Evolutionary conservation across 1,140 invertebrate genomes (phyloP).

Genomic region (Megathymus violae): DNA sequence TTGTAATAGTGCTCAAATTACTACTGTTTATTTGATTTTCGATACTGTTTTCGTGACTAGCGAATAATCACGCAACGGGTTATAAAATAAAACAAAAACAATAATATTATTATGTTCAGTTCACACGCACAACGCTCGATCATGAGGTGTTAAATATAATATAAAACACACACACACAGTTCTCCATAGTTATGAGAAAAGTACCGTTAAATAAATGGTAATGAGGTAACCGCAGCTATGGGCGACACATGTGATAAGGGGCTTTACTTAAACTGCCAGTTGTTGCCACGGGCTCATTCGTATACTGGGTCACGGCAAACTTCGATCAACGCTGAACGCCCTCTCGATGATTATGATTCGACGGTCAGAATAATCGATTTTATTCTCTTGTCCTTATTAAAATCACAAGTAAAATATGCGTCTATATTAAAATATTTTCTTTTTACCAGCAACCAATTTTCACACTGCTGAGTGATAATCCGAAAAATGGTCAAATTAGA

Average conservation of each 20-base stretch:
- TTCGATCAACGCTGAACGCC: constrained; percentile 35
- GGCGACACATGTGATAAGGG: constrained; percentile 36
- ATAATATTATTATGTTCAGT: constrained; percentile 2
- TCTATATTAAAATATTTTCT: too few relatives aligned
- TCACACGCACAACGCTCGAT: constrained; percentile 2
- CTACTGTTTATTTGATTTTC: background rate
- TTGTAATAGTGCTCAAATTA: constrained; percentile 9
- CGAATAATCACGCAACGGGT: constrained; percentile 1
- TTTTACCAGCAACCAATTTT: too few relatives aligned
- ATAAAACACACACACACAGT: constrained; percentile 3
- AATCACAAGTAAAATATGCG: too few relatives aligned
- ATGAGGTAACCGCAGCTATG: constrained; percentile 21
- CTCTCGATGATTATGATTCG: constrained; percentile 6
- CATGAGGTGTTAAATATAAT: constrained; percentile 10
- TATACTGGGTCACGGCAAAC: constrained; percentile 63
- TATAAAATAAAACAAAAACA: constrained; percentile 7
- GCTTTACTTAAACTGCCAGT: constrained; percentile 21
- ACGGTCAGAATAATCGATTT: background rate
- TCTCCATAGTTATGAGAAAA: constrained; percentile 22
- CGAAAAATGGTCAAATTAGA: too few relatives aligned
- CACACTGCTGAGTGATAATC: too few relatives aligned
- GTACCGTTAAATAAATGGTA: constrained; percentile 38
- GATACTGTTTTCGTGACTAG: constrained; percentile 21
- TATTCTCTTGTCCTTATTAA: too few relatives aligned
- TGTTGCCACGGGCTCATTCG: constrained; percentile 5